Base-by-base conservation (phyloP, 2,797 vertebrate genomes). In the Naso thynnoides region DNA sequence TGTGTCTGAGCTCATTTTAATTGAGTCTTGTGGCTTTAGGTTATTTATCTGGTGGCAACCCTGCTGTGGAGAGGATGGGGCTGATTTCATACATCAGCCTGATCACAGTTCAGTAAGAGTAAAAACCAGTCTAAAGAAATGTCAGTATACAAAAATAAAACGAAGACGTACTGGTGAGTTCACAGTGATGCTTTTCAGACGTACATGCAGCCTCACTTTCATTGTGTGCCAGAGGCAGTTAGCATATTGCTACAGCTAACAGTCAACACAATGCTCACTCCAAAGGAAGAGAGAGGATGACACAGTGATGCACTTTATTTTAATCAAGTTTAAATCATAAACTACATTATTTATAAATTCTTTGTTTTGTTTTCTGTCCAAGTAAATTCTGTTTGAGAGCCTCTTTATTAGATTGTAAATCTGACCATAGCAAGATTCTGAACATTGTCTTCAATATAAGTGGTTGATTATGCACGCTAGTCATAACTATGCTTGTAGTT, bases 271-370 rank as follows among this genome's bases (percentile, higher is more conserved):
- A 3, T 7, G 21, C 29, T 33, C 31, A 41, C 36, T 60, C 59
- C 59, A 66, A 29, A 21, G 42, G 1, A 76, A 64, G 41, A 45
- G 24, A 61, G 10, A 42, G 24, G 16, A n/a, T 8, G 15, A 39
- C 38, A 24, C 33, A 24, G 24, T 36, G 9, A 68, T n/a, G 36
- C 18, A 18, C 62, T 66, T 38, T 56, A 15, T 57, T 64, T 56
- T 48, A 45, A 42, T 55, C 57, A 76, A 84, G 87, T 45, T 57
- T 91, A 89, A 91, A 92, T 92, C 87, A 81, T 39, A 6, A 57
- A 8, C 23, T 54, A 16, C 19, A 7, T 36, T 8, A 21, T 63
- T 21, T 57, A 39, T 55, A 63, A 55, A 16, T 57, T 59, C 54
- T 49, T 31, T 9, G 47, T 8, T 26, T 48, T 48, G 5, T 57